These are phyloP conservation scores for Plectrocnemia conspersa DNA, from an alignment of 1,140 invertebrate genomes.

Conservation along the genomic window DNA sequence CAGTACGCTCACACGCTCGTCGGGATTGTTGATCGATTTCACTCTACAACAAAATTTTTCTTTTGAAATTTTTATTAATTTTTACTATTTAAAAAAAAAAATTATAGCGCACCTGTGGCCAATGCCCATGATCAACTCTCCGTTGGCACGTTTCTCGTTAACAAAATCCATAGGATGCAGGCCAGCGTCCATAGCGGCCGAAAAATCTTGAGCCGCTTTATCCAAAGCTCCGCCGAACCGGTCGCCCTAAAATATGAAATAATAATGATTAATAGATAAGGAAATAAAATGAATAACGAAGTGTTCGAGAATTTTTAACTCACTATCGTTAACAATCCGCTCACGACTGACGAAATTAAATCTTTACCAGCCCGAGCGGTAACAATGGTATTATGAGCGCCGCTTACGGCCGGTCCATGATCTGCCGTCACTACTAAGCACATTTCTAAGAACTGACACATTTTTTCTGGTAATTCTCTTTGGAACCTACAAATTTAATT, in stretches of 20 bases:
- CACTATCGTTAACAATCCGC: constrained; percentile 95
- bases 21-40: constrained; percentile 99
- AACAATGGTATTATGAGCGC: constrained; percentile 99
- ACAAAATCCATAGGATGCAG: constrained; percentile 98
- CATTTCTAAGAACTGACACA: constrained; percentile 98
- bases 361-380: constrained; percentile 98
- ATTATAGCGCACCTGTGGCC: constrained; percentile 62
- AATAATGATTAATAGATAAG: neutral
- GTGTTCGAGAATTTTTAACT: too few species aligned
- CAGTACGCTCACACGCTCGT: constrained; percentile 94
- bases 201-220: constrained; percentile 93
- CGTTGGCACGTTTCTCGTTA: constrained; percentile 94
- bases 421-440: constrained; percentile 98
- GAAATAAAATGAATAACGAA: constrained; percentile 3
- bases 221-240: constrained; percentile 98
- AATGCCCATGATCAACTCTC: constrained; percentile 98
- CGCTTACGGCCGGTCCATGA: constrained; percentile 97
- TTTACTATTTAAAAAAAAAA: too few species aligned
- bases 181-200: constrained; percentile 89
- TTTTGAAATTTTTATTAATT: constrained; percentile 1
- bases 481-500: constrained; percentile 66
- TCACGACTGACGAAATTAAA: constrained; percentile 94
- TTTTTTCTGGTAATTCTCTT: constrained; percentile 86
- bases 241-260: constrained; percentile 69
- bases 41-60: constrained; percentile 63